Evolutionary conservation across 2,113 vertebrate species (phyloP).

Genomic region (Cottus gobio): DNA sequence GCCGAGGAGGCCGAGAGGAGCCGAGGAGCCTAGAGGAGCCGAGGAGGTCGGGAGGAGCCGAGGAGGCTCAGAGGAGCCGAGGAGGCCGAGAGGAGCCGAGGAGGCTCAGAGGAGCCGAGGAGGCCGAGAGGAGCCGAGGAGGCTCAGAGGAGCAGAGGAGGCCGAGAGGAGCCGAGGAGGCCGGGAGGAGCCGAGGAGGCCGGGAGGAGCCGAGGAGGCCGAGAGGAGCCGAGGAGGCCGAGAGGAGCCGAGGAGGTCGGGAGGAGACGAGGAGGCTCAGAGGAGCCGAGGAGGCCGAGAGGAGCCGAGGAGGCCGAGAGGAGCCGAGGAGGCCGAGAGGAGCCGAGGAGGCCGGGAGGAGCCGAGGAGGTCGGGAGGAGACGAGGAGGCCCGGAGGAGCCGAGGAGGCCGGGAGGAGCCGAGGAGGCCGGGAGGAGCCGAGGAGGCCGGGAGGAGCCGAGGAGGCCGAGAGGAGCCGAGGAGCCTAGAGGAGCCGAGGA

Average conservation of each 20-base stretch:
- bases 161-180: slow-evolving; percentile 16
- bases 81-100: slow-evolving; percentile 17
- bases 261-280: too few relatives aligned
- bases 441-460: slow-evolving; percentile 16
- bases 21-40: too few relatives aligned
- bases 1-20: too few relatives aligned
- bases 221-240: slow-evolving; percentile 16
- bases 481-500: slow-evolving; percentile 11
- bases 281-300: slow-evolving; percentile 20
- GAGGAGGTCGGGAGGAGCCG: slow-evolving; percentile 11
- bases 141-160: too few relatives aligned
- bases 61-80: slow-evolving; percentile 16
- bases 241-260: slow-evolving; percentile 11
- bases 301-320: slow-evolving; percentile 20
- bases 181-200: too few relatives aligned
- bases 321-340: slow-evolving; percentile 16
- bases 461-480: slow-evolving; percentile 17
- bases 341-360: slow-evolving; percentile 3
- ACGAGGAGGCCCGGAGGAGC: slow-evolving; percentile 12
- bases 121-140: slow-evolving; percentile 15
- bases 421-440: slow-evolving; percentile 14
- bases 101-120: too few relatives aligned
- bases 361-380: too few relatives aligned
- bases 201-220: slow-evolving; percentile 18
- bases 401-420: slow-evolving; percentile 15